Evolutionary conservation across 2,797 vertebrate species (phyloP), one percentile per base, ranked within the genome.

Genomic region (Natrix natrix): DNA sequence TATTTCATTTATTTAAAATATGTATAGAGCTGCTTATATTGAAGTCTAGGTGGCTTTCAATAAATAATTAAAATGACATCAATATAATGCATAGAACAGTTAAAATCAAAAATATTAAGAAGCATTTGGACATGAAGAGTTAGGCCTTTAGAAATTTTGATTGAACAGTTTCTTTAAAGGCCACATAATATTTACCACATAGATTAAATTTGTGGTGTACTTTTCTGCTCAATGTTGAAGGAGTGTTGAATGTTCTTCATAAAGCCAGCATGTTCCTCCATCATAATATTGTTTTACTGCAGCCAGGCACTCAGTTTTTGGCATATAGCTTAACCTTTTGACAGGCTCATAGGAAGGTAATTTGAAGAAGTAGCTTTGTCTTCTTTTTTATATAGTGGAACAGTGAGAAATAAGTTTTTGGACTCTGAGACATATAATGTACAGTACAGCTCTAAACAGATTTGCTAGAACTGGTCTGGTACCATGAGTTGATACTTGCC

Each of bases 201-300:
- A 78, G 17, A 74, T 4, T 78, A 78, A 8, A 83, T 48, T 24
- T 83, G 74, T 83, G 74, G 20, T 12, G 37, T 24, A 83, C 37
- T 48, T 83, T 83, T 48, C 74, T 48, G 74, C 8, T 83, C 10
- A 48, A 22, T 83, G 37, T 83, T 83, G 74, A 83, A 24, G 37
- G 37, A 83, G 8, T 24, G 20, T 83, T 83, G 74, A 48, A 24
- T 24, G 56, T 95, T 95, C 52, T 54, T 87, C 24, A 28, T 87
- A 87, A 87, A 87, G 74, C 74, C 37, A 83, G 37, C 74, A 48
- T 48, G 37, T 83, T 83, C 37, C 74, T 83, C 37, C 74, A 83
- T 48, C 74, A 24, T 83, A 83, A 83, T 83, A 83, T 48, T 5
- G 20, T 83, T 83, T 83, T 83, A 48, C 4, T 24, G 74, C 37